phyloP scores from a whole-genome alignment of 92 coral and sea anemone species.

The Zoanthus gigantus region DNA sequence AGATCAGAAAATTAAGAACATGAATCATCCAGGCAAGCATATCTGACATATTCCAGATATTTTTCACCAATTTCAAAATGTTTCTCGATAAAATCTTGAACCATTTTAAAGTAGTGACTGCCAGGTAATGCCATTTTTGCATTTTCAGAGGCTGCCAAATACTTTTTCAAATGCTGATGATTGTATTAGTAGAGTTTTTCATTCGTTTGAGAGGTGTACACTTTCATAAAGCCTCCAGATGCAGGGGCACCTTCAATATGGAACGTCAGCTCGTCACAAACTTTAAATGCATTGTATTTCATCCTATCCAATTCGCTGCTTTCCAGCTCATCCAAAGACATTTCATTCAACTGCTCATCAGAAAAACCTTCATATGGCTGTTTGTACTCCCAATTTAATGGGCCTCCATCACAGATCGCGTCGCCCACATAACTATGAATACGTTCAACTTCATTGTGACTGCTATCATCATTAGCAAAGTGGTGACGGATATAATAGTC shows the following conservation, averaged over 20 bases:
- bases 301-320: background rate
- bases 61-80: background rate
- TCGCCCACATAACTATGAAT: slow-evolving; percentile 45
- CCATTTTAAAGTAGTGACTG: slow-evolving; percentile 2
- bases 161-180: too few species aligned
- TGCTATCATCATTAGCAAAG: slow-evolving; percentile 40
- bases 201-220: too few species aligned
- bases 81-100: background rate
- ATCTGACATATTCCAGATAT: too few species aligned
- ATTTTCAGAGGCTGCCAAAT: background rate
- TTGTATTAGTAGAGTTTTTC: too few species aligned
- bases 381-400: slow-evolving; percentile 51
- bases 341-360: slow-evolving; percentile 28
- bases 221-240: background rate
- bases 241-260: slow-evolving; percentile 42
- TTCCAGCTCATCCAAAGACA: slow-evolving; percentile 47
- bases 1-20: too few species aligned
- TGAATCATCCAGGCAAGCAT: too few species aligned
- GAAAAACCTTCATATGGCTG: slow-evolving; percentile 44
- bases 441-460: slow-evolving; percentile 16
- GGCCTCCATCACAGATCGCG: slow-evolving; percentile 55
- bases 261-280: slow-evolving; percentile 44
- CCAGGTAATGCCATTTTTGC: slow-evolving; percentile 33
- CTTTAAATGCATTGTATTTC: slow-evolving; percentile 45
- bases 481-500: slow-evolving; percentile 38